A percentile compares a stretch with the other conserved stretches of the same genome.
phyloP scores from a whole-genome alignment of 2,113 vertebrate species.

The Gulo gulo region DNA sequence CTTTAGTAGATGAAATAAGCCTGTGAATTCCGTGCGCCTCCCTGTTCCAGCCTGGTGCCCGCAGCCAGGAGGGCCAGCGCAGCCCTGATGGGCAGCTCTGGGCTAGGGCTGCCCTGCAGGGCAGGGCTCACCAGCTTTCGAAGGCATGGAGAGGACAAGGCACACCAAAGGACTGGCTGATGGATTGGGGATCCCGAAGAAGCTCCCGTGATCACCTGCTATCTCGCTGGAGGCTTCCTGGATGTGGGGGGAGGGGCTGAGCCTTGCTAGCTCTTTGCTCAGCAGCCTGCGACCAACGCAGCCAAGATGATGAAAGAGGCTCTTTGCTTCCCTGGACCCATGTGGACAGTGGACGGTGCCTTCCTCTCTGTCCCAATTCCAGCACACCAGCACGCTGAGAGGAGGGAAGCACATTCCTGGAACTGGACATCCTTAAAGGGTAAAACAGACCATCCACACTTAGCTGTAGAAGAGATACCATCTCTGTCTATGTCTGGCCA shows the following conservation, averaged over 20 bases:
- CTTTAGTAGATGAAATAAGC: background rate
- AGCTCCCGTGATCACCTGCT: background rate
- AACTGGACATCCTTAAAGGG: conserved; percentile 27
- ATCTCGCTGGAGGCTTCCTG: conserved; percentile 37
- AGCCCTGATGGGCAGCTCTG: background rate
- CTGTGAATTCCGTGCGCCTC: background rate
- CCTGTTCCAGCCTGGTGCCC: background rate
- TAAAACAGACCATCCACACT: background rate
- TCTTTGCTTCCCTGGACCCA: background rate
- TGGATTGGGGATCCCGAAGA: background rate
- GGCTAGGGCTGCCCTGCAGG: background rate
- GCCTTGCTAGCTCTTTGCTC: background rate
- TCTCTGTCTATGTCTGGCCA: no score
- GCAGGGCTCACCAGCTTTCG: background rate
- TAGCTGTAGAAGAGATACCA: background rate
- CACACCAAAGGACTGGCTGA: background rate
- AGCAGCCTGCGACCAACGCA: background rate
- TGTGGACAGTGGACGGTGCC: background rate
- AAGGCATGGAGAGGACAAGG: background rate
- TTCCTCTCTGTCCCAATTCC: background rate
- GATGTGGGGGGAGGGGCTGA: background rate
- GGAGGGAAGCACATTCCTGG: conserved; percentile 15
- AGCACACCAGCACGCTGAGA: background rate
- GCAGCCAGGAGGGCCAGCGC: background rate
- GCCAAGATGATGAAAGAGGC: background rate